Conservation (phyloP, 2,113 vertebrate genomes). For the Paramisgurnus dabryanus region DNA sequence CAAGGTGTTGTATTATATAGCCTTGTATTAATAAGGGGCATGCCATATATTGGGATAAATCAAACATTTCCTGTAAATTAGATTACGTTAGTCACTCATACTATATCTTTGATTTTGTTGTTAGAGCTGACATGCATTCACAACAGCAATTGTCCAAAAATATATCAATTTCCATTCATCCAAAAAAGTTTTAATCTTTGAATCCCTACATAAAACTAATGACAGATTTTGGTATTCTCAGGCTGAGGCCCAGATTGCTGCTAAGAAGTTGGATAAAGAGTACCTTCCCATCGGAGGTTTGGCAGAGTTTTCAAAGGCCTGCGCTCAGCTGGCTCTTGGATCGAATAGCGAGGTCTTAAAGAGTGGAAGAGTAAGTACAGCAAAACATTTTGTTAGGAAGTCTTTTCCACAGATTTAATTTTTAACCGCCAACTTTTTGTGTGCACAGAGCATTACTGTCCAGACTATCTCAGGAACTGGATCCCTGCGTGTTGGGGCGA, state of each 20-base stretch:
- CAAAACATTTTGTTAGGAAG: background rate
- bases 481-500: slow-evolving; percentile 89
- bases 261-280: slow-evolving; percentile 86
- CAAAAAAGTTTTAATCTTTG: slow-evolving; percentile 8
- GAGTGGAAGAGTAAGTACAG: slow-evolving; percentile 83
- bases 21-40: background rate
- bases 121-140: background rate
- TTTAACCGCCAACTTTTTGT: slow-evolving; percentile 45
- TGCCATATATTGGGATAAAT: background rate
- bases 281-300: slow-evolving; percentile 82
- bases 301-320: slow-evolving; percentile 80
- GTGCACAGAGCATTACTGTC: slow-evolving; percentile 85
- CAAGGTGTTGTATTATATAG: slow-evolving; percentile 70
- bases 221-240: slow-evolving; percentile 53
- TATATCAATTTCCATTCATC: background rate
- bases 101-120: background rate
- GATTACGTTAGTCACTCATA: background rate
- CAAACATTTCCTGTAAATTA: background rate
- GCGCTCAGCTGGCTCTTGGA: slow-evolving; percentile 81
- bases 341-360: slow-evolving; percentile 82
- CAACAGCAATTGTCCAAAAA: slow-evolving; percentile 3
- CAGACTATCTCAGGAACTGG: slow-evolving; percentile 97
- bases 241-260: slow-evolving; percentile 82
- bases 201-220: slow-evolving; percentile 7
- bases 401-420: background rate